Evolutionary conservation across 1,140 invertebrate species (phyloP).

Genomic region (Hyposmocoma kahamanoa): DNA sequence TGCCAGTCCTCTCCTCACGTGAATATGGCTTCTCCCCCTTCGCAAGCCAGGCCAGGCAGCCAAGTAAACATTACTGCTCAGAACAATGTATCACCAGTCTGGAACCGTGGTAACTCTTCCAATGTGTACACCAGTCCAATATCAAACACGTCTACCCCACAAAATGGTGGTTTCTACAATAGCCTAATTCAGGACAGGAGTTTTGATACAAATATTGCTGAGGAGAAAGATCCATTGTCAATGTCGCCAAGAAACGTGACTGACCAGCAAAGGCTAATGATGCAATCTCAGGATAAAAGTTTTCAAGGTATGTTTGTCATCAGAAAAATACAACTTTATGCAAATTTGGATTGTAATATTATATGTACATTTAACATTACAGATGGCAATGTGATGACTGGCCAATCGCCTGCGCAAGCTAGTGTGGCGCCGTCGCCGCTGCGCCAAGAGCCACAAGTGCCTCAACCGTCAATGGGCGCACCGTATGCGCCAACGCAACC

Average conservation of each 20-base stretch:
- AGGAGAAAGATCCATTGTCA: constrained; percentile 74
- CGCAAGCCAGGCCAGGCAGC: constrained; percentile 57
- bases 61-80: constrained; percentile 73
- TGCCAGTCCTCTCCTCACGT: constrained; percentile 69
- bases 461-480: constrained; percentile 71
- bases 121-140: constrained; percentile 53
- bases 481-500: constrained; percentile 53
- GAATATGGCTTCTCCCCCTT: constrained; percentile 68
- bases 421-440: constrained; percentile 72
- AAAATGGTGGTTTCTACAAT: constrained; percentile 72
- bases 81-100: constrained; percentile 72
- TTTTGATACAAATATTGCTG: constrained; percentile 51
- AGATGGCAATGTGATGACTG: constrained; percentile 62
- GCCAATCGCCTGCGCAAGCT: constrained; percentile 75
- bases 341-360: not conserved
- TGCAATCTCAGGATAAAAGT: constrained; percentile 51
- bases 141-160: constrained; percentile 64
- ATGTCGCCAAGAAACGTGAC: constrained; percentile 69
- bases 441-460: constrained; percentile 61
- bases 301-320: constrained; percentile 47
- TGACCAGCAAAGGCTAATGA: constrained; percentile 67
- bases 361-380: constrained; percentile 14
- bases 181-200: constrained; percentile 52
- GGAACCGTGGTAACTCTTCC: constrained; percentile 68
- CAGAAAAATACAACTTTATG: not conserved